These are phyloP conservation scores for Pholis gunnellus DNA, from an alignment of 2,113 vertebrate species.

Conservation along the genomic window DNA sequence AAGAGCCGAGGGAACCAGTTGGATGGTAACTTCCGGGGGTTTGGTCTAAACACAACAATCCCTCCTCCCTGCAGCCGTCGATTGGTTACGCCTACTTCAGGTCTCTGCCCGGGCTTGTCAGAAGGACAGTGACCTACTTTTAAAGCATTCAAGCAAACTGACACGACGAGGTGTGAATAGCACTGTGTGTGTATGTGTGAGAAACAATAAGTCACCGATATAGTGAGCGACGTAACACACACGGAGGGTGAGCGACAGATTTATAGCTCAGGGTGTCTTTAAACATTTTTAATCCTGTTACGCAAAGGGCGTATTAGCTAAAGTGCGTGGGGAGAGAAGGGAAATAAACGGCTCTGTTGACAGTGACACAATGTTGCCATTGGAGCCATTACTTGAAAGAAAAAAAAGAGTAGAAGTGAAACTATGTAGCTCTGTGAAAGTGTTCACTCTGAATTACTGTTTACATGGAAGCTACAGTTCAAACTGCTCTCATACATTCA, in stretches of 20 bases:
- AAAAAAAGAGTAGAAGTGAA: conserved; percentile 6
- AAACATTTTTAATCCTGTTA: conserved; percentile 39
- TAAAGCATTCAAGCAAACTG: neutral
- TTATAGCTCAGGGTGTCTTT: conserved; percentile 6
- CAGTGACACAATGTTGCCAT: conserved; percentile 19
- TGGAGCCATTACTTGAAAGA: neutral
- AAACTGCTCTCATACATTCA: conserved; percentile 22
- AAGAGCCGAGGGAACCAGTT: no score
- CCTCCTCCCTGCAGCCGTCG: no score
- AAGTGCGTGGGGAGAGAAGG: conserved; percentile 4
- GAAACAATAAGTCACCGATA: conserved; percentile 4
- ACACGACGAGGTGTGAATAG: neutral
- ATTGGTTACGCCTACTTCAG: neutral
- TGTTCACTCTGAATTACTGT: conserved; percentile 7
- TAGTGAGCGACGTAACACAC: conserved; percentile 21
- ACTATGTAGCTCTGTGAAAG: neutral
- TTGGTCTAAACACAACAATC: neutral
- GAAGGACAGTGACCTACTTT: neutral
- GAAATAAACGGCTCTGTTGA: conserved; percentile 50
- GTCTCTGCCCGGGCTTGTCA: neutral
- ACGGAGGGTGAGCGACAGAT: conserved; percentile 15
- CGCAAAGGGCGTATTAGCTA: conserved; percentile 27
- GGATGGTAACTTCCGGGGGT: no score
- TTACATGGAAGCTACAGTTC: neutral
- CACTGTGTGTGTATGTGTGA: neutral